Percentiles rank a stretch among this genome's conserved stretches.
These are phyloP conservation scores for Gymnarchus niloticus DNA, from an alignment of 2,113 vertebrate species.

Conservation along the genomic window DNA sequence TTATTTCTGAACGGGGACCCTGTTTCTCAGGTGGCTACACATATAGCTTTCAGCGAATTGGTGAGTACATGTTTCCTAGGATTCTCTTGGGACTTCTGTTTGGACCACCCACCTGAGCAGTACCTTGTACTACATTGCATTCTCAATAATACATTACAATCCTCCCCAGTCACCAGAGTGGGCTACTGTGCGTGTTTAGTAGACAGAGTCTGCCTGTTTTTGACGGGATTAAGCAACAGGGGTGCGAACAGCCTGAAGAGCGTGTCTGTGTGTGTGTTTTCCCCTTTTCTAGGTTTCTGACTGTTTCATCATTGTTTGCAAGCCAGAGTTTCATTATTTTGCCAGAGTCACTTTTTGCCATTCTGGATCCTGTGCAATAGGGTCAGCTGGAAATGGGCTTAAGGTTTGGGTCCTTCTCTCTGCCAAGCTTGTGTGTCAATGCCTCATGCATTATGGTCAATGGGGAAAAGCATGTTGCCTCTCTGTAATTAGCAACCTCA, in stretches of 20 bases:
- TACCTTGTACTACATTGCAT: background rate
- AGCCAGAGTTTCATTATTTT: background rate
- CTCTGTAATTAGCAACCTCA: slow-evolving; percentile 61
- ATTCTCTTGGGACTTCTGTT: background rate
- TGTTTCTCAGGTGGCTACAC: background rate
- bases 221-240: background rate
- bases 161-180: background rate
- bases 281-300: background rate
- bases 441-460: slow-evolving; percentile 28
- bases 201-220: background rate
- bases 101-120: background rate
- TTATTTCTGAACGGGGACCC: background rate
- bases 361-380: background rate
- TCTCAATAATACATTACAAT: slow-evolving; percentile 2
- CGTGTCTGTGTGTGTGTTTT: background rate
- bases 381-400: background rate
- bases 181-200: background rate
- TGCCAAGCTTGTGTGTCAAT: background rate
- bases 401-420: background rate
- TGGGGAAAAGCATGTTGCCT: slow-evolving; percentile 41
- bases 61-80: background rate
- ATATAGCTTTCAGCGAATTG: background rate
- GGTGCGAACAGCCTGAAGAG: background rate
- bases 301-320: background rate
- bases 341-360: background rate